Base-by-base conservation (phyloP, 2,797 vertebrate species). In the Otolemur crassicaudatus region DNA sequence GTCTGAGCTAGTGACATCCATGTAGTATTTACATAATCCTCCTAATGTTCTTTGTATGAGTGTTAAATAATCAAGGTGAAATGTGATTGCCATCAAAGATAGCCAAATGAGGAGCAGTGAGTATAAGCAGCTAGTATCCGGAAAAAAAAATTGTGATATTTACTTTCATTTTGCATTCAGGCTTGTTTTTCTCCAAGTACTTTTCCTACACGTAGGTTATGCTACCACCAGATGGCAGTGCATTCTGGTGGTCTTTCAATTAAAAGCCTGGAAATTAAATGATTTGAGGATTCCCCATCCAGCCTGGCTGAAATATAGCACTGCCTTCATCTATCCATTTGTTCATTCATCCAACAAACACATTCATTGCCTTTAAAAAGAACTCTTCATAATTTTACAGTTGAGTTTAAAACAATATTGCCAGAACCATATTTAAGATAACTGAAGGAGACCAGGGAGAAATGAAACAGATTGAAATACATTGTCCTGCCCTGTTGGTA, bases 201-300 rank as follows among this genome's bases (percentile, higher is more conserved):
- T 88, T 95, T 81, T 92, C 46, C 73, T 72, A 10, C 31, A 3
- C 0, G 27, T 43, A 73, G 29, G 27, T n/a, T 46, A 37, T 70
- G 2, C 17, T 37, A 83, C 93, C 97, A 93, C 77, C 91, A 94
- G 97, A 86, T 96, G 97, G 97, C 93, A 97, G 75, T 67, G 58
- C 53, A 46, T 56, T 70, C 77, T 61, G 29, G 20, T 56, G 23
- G 27, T 88, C 40, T 34, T 67, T 20, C 67, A 94, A 46, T 4
- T 20, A 12, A 90, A 37, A 93, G 23, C 49, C 69, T 56, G 37
- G 43, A 90, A 76, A 72, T 0, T 7, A 76, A 72, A 0, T 7
- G 46, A 25, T 5, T 65, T 86, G n/a, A 77, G 31, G 27, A 81
- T 12, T n/a, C 6, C 8, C 6, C 16, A 29, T 11, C 29, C 29